These are phyloP conservation scores for Vanessa tameamea DNA, from an alignment of 1,140 invertebrate species.

Conservation along the genomic window DNA sequence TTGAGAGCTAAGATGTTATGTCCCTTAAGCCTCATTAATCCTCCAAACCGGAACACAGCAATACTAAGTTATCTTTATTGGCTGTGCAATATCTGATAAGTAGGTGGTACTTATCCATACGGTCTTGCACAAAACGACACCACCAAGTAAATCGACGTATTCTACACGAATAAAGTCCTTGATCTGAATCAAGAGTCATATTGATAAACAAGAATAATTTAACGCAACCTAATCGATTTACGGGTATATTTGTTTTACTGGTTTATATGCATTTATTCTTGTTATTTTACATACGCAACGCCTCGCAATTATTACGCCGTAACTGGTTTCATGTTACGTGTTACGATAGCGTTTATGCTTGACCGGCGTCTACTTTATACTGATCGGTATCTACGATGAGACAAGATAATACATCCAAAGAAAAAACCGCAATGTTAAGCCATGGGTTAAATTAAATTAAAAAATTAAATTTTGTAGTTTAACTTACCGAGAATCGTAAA, in stretches of 20 bases:
- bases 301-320: constrained; percentile 30
- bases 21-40: too few relatives aligned
- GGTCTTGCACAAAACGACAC: too few relatives aligned
- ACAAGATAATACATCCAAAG: not conserved
- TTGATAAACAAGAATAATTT: not conserved
- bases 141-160: too few relatives aligned
- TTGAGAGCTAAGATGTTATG: too few relatives aligned
- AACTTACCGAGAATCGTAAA: not conserved
- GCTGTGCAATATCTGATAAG: too few relatives aligned
- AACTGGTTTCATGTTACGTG: constrained; percentile 37
- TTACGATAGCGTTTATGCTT: constrained; percentile 32
- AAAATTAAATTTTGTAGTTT: not conserved
- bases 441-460: too few relatives aligned
- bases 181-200: too few relatives aligned
- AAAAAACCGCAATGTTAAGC: not conserved
- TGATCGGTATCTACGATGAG: constrained; percentile 9
- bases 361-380: constrained; percentile 20
- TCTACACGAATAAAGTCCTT: too few relatives aligned
- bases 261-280: constrained; percentile 23
- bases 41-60: too few relatives aligned
- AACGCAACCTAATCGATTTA: not conserved
- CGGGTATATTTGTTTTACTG: constrained; percentile 18
- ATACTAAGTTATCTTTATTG: too few relatives aligned
- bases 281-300: constrained; percentile 32
- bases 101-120: too few relatives aligned